Evolutionary conservation across 2,113 vertebrate genomes (phyloP).

Genomic region (Neodon shergylaensis): DNA sequence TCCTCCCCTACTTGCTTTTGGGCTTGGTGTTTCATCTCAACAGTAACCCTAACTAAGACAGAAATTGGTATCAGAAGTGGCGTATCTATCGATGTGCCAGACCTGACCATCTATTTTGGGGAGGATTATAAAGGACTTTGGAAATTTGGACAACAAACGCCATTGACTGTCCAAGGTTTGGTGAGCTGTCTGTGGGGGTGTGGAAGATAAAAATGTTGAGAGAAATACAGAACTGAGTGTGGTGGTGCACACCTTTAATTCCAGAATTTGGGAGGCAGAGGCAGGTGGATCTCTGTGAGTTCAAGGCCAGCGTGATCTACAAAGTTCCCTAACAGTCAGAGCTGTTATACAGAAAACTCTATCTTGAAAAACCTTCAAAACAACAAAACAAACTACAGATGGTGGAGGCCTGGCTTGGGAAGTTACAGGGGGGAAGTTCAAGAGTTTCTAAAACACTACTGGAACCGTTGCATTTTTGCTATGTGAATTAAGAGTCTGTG

Average conservation of each 20-base stretch:
- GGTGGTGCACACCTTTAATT: neutral
- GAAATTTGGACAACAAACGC: neutral
- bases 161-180: neutral
- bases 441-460: neutral
- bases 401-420: neutral
- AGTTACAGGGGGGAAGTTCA: neutral
- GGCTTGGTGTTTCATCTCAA: neutral
- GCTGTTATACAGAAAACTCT: neutral
- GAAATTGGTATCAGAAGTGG: neutral
- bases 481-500: neutral
- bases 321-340: neutral
- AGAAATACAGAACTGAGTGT: neutral
- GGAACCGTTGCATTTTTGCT: neutral
- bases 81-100: neutral
- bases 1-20: neutral
- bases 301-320: neutral
- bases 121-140: neutral
- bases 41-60: neutral
- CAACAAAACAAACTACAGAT: neutral
- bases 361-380: neutral
- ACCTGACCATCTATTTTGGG: neutral
- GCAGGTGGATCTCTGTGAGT: neutral
- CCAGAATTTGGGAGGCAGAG: neutral
- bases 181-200: neutral
- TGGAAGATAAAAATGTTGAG: neutral